phyloP scores from a whole-genome alignment of 53 echinoderm and acorn worm genomes.

The Antedon mediterranea region DNA sequence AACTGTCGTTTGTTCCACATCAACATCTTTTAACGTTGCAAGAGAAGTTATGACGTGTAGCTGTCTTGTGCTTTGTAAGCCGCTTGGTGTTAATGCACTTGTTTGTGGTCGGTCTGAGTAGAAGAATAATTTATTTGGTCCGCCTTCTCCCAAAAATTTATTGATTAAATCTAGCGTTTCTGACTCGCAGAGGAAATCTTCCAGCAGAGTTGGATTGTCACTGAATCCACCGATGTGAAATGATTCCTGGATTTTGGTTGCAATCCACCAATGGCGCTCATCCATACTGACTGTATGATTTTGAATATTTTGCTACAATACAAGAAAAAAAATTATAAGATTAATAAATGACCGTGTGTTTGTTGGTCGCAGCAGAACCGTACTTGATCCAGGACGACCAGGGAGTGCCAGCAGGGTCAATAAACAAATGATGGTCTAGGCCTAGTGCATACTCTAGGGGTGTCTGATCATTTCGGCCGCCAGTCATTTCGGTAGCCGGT shows the following conservation, averaged over 20 bases:
- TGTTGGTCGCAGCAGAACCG: too few relatives aligned
- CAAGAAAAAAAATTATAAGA: too few relatives aligned
- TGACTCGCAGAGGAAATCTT: conserved; percentile 81
- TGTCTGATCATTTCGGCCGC: too few relatives aligned
- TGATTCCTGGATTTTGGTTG: conserved; percentile 99
- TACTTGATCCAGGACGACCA: too few relatives aligned
- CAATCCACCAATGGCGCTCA: conserved; percentile 99
- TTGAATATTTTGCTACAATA: not conserved
- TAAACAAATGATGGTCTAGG: too few relatives aligned
- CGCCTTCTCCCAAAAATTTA: conserved; percentile 80
- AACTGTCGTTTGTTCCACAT: conserved; percentile 92
- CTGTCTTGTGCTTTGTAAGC: conserved; percentile 89
- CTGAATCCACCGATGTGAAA: conserved; percentile 95
- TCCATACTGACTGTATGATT: conserved; percentile 31
- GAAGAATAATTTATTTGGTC: conserved; percentile 92
- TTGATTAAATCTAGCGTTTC: conserved; percentile 86
- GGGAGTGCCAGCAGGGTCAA: too few relatives aligned
- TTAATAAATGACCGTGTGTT: too few relatives aligned
- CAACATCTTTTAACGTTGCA: conserved; percentile 75
- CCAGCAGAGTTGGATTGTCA: conserved; percentile 87
- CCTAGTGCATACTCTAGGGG: too few relatives aligned
- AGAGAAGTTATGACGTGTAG: conserved; percentile 82
- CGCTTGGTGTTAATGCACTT: conserved; percentile 49
- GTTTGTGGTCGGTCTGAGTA: conserved; percentile 95
- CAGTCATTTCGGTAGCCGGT: too few relatives aligned